Conservation (phyloP, 2,113 vertebrate genomes). For the Erythrocercus mccallii region DNA sequence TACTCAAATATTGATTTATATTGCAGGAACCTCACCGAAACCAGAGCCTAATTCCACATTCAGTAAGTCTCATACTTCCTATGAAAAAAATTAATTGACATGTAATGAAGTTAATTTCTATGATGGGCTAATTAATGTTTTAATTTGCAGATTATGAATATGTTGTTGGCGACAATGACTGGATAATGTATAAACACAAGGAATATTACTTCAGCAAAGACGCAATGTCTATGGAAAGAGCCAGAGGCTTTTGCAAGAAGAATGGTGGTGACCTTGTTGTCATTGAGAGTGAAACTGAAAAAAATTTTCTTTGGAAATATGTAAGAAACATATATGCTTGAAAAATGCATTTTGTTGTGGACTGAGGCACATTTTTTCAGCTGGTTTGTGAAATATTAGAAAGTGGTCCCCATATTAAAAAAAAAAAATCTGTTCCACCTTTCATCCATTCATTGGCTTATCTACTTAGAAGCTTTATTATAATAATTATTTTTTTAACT, state of each 20-base stretch:
- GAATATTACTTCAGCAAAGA: conserved; percentile 88
- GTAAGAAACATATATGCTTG: conserved; percentile 69
- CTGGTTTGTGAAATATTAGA: not conserved
- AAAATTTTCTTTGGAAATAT: conserved; percentile 88
- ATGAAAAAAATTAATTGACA: not conserved
- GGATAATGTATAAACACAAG: conserved; percentile 82
- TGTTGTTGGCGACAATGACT: conserved; percentile 78
- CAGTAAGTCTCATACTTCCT: conserved; percentile 34
- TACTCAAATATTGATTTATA: conserved; percentile 9
- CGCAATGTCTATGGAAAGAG: conserved; percentile 79
- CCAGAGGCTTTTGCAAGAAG: conserved; percentile 80
- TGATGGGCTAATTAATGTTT: not conserved
- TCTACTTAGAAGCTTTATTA: not conserved
- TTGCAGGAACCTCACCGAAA: conserved; percentile 80
- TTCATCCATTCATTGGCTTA: not conserved
- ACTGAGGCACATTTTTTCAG: not conserved
- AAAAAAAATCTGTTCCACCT: not conserved
- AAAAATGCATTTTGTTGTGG: not conserved
- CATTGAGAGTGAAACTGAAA: conserved; percentile 84
- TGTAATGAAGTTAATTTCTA: not conserved
- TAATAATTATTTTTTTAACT: not conserved
- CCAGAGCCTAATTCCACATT: conserved; percentile 74
- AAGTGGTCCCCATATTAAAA: not conserved
- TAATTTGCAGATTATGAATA: conserved; percentile 70
- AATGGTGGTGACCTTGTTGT: conserved; percentile 84